Conservation (phyloP, 2,888 invertebrate genomes). For the Trilocha varians region DNA sequence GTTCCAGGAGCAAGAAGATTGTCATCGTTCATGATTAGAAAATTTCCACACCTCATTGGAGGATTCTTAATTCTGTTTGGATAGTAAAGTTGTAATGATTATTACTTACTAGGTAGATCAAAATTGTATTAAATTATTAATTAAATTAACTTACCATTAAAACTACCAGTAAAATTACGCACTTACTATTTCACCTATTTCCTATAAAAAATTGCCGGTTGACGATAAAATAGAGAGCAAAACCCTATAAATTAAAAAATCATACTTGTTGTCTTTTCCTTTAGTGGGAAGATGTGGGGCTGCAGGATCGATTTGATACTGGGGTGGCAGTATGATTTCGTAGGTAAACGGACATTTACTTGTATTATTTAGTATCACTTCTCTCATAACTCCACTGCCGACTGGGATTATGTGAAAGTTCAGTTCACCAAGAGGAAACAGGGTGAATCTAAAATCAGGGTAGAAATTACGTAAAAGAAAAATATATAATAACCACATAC, state of each 20-base stretch:
- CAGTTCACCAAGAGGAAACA: constrained; percentile 72
- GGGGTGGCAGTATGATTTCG: constrained; percentile 45
- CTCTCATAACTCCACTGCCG: constrained; percentile 61
- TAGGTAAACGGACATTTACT: constrained; percentile 74
- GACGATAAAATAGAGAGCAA: too few relatives aligned
- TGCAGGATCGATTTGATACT: constrained; percentile 32
- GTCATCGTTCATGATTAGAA: constrained; percentile 55
- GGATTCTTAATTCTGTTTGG: constrained; percentile 45
- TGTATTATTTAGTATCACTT: constrained; percentile 72
- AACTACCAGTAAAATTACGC: too few relatives aligned
- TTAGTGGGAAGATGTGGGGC: constrained; percentile 17
- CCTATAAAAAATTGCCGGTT: too few relatives aligned
- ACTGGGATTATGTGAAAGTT: constrained; percentile 74
- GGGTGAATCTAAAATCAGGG: constrained; percentile 57
- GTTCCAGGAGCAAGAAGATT: constrained; percentile 59
- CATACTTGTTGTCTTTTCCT: constrained; percentile 46
- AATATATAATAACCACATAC: too few relatives aligned
- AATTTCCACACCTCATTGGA: constrained; percentile 58
- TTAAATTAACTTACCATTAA: too few relatives aligned
- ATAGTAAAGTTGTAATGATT: neutral
- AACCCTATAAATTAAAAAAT: neutral
- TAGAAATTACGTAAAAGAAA: neutral
- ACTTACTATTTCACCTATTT: too few relatives aligned
- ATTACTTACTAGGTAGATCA: neutral
- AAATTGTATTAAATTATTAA: too few relatives aligned